Evolutionary conservation across 64 coral and sea anemone species (phyloP).

Genomic region (Catalaphyllia jardinei): DNA sequence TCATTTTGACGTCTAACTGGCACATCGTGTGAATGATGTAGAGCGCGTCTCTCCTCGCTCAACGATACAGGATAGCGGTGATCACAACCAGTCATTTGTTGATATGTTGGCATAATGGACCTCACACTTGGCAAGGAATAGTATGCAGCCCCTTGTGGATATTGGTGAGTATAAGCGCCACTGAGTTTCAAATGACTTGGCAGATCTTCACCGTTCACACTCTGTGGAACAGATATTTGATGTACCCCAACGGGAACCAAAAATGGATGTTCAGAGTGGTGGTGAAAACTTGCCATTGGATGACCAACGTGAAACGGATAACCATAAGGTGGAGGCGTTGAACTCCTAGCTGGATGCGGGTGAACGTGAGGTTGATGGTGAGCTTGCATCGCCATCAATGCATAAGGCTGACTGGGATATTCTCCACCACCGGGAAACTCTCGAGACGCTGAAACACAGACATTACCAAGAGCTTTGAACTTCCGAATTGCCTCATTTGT

Average conservation of each 20-base stretch:
- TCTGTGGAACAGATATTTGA: conserved; percentile 26
- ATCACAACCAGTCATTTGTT: conserved; percentile 4
- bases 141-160: conserved; percentile 33
- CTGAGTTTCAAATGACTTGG: conserved; percentile 38
- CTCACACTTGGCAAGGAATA: conserved; percentile 1
- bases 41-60: background rate
- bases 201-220: conserved; percentile 44
- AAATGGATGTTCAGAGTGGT: conserved; percentile 55
- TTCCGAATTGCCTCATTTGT: conserved; percentile 86
- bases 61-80: conserved; percentile 15
- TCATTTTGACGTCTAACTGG: conserved; percentile 21
- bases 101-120: conserved; percentile 25
- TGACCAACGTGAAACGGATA: conserved; percentile 69
- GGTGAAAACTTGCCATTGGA: conserved; percentile 24
- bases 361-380: conserved; percentile 55
- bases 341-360: conserved; percentile 50
- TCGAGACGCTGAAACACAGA: conserved; percentile 51
- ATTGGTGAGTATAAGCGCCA: conserved; percentile 39
- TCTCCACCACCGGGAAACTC: conserved; percentile 68
- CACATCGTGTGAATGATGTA: conserved; percentile 3
- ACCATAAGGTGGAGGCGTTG: conserved; percentile 44
- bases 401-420: conserved; percentile 48
- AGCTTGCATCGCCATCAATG: conserved; percentile 43
- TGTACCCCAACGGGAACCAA: conserved; percentile 31
- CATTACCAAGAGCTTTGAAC: conserved; percentile 49